Evolutionary conservation across 2,888 invertebrate species (phyloP).

Genomic region (Megaustenia siamemsis): DNA sequence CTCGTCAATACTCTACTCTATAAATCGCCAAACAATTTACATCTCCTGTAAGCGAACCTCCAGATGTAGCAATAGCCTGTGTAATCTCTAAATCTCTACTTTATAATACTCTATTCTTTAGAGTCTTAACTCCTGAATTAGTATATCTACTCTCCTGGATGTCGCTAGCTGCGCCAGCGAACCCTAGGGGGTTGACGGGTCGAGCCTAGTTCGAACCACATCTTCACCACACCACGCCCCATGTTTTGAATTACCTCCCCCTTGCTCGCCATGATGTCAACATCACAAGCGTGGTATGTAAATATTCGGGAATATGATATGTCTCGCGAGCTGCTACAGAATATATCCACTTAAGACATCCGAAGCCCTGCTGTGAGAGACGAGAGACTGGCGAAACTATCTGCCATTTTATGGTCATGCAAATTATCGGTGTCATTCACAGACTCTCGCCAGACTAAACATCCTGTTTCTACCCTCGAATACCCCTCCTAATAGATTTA

Average conservation of each 20-base stretch:
- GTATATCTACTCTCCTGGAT: neutral
- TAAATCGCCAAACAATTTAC: too few relatives aligned
- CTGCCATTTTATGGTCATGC: neutral
- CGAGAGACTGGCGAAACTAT: neutral
- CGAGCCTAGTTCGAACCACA: neutral
- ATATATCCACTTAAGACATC: neutral
- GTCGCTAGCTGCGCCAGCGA: neutral
- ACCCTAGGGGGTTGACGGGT: neutral
- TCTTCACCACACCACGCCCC: neutral
- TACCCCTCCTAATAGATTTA: too few relatives aligned
- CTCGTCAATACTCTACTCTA: too few relatives aligned
- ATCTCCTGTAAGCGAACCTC: too few relatives aligned
- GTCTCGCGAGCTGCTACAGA: neutral
- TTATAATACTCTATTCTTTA: too few relatives aligned
- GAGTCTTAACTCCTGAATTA: too few relatives aligned
- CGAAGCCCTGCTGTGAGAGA: neutral
- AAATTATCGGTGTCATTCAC: neutral
- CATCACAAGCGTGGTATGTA: neutral
- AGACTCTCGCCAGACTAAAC: neutral
- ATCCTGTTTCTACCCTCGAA: too few relatives aligned
- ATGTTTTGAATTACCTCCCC: neutral
- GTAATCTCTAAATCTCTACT: too few relatives aligned
- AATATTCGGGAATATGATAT: conserved; percentile 7
- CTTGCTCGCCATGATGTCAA: neutral
- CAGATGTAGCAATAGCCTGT: too few relatives aligned